Evolutionary conservation across 2,888 invertebrate genomes (phyloP), one percentile per base, ranked within the genome.

Genomic region (Acrobasis consociella): DNA sequence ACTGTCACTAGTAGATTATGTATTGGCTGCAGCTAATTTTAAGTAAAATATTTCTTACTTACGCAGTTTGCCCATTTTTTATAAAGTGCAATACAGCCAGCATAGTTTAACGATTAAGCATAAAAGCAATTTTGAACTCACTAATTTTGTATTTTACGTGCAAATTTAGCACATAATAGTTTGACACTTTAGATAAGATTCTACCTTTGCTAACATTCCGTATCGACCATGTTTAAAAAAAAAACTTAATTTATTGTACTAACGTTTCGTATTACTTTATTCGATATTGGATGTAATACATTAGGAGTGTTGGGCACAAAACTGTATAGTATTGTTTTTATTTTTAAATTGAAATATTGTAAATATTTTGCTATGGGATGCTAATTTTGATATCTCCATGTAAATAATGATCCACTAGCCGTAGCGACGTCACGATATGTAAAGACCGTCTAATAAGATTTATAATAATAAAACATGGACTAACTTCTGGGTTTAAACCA

Each of bases 271-370:
- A 17, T 52, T n/a, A 31, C 31, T 11, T 42, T 13, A 22, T 11
- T 16, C 22, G 39, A 46, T n/a, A 13, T 46, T 46, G 2, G 2
- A 46, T 46, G 46, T 46, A 46, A 59, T 58, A 65, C 71, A 66
- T 62, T 64, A 69, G 65, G 62, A 63, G 66, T 62, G 39, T 72
- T 69, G 80, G 81, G 80, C 83, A 84, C 85, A 84, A 83, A 77
- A 68, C 63, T 73, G 69, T 77, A 69, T 69, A 66, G 69, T 56
- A 68, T 68, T 70, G 58, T 49, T 62, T 58, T 66, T 65, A 62
- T 50, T 59, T 37, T 64, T 58, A 68, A 68, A 72, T 74, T 69
- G 63, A 62, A 72, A 70, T n/a, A n/a, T 69, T 82, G 80, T 81
- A 82, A 78, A 82, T 83, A 85, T 75, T 73, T 77, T 79, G 73